phyloP scores from a whole-genome alignment of 2,888 invertebrate species.

The Apantesis nais region DNA sequence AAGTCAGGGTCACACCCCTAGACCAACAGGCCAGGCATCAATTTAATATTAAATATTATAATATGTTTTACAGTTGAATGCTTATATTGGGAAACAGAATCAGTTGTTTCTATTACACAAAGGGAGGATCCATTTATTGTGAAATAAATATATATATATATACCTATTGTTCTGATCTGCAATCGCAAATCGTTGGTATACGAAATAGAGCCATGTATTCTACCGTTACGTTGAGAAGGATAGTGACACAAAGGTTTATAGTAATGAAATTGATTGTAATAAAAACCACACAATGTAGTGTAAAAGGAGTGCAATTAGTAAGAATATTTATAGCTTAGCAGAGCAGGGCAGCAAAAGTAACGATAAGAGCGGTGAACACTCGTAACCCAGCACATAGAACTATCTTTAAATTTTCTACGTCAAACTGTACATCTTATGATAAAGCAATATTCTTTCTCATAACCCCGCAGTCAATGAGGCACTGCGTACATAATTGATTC shows the following conservation, averaged over 20 bases:
- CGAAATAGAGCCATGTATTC: not conserved
- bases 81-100: not conserved
- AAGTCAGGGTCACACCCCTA: no score
- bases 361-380: not conserved
- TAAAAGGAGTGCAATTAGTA: no score
- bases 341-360: no score
- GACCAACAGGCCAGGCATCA: no score
- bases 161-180: not conserved
- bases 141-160: not conserved
- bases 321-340: no score
- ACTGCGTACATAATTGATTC: not conserved
- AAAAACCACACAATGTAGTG: no score
- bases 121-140: not conserved
- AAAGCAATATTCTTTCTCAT: not conserved
- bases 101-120: not conserved
- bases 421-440: not conserved
- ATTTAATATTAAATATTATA: constrained; percentile 18
- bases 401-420: not conserved
- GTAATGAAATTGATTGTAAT: no score
- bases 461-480: not conserved
- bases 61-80: constrained; percentile 24
- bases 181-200: not conserved
- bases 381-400: not conserved
- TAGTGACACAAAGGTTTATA: not conserved
- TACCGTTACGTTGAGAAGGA: not conserved